These are phyloP conservation scores for Diphyllodes magnificus DNA, from an alignment of 2,113 vertebrate species.

Conservation along the genomic window DNA sequence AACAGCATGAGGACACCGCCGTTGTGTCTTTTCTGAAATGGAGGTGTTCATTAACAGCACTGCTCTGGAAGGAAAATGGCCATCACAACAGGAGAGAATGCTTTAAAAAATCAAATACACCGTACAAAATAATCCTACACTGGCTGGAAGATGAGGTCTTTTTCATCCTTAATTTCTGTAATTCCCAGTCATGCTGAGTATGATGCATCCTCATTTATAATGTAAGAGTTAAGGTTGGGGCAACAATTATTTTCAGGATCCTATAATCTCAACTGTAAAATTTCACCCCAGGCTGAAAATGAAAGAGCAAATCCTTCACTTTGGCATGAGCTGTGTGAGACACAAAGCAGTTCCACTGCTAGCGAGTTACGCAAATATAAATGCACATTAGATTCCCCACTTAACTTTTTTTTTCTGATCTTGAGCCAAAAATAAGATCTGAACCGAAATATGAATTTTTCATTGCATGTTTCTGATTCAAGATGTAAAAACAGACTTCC, in stretches of 20 bases:
- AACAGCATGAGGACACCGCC: background rate
- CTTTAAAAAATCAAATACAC: background rate
- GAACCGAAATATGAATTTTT: conserved; percentile 61
- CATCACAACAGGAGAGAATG: background rate
- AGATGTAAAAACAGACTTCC: conserved; percentile 42
- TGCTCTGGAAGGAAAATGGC: background rate
- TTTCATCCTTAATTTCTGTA: conserved; percentile 65
- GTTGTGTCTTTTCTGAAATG: background rate
- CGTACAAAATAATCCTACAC: conserved; percentile 24
- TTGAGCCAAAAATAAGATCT: conserved; percentile 59
- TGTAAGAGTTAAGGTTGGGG: conserved; percentile 58
- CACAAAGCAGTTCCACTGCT: conserved; percentile 55
- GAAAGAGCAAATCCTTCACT: conserved; percentile 68
- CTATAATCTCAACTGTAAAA: conserved; percentile 69
- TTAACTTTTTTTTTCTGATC: conserved; percentile 62
- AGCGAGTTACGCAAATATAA: conserved; percentile 60
- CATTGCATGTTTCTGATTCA: conserved; percentile 38
- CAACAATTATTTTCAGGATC: conserved; percentile 70
- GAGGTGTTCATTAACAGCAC: background rate
- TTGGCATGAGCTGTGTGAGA: conserved; percentile 56
- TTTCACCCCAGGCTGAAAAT: conserved; percentile 67
- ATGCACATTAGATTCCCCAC: conserved; percentile 61
- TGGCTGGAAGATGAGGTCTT: conserved; percentile 40
- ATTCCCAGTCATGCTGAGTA: conserved; percentile 59
- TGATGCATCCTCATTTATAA: conserved; percentile 66